These are phyloP conservation scores for Psittacula derbiana DNA, from an alignment of 2,797 vertebrate genomes.

Conservation along the genomic window DNA sequence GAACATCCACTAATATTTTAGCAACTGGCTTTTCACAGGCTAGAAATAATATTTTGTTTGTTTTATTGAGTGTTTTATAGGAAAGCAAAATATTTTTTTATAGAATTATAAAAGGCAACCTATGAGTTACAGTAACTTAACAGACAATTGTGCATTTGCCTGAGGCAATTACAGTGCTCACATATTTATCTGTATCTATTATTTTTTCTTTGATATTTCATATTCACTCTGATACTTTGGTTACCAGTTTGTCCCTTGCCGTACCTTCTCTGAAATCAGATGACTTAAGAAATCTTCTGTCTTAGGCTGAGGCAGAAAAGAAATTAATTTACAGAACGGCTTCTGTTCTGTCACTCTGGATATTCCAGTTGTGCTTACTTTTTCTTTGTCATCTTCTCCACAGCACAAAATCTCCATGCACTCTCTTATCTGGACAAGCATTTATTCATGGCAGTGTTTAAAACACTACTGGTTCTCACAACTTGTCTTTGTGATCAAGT, in stretches of 20 bases:
- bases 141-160: neutral
- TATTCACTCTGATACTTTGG: neutral
- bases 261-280: neutral
- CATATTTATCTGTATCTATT: neutral
- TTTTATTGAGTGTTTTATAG: neutral
- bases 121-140: neutral
- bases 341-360: neutral
- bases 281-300: neutral
- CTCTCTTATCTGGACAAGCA: neutral
- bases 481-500: neutral
- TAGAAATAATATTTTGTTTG: neutral
- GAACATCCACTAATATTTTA: neutral
- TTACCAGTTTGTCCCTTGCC: neutral
- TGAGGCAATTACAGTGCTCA: neutral
- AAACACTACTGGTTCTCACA: neutral
- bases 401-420: neutral
- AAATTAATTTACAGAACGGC: neutral
- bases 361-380: neutral
- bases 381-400: neutral
- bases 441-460: neutral
- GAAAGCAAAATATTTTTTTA: neutral
- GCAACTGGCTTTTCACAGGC: neutral
- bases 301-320: neutral
- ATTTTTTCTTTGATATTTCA: neutral
- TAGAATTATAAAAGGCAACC: neutral